Conservation (phyloP, 1,140 invertebrate genomes). For the Lethrus apterus region DNA sequence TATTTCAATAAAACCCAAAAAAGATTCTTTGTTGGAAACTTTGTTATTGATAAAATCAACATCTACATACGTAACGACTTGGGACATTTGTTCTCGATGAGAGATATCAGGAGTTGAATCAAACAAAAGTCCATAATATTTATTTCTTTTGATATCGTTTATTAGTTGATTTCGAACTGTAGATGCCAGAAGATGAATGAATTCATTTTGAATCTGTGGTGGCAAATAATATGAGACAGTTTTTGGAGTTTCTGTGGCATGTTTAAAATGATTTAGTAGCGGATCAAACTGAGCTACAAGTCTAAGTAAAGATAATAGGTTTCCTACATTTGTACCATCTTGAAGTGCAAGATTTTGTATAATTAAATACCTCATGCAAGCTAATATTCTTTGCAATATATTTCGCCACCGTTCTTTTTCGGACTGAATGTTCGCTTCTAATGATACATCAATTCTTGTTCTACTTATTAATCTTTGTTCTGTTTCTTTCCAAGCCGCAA, state of each 20-base stretch:
- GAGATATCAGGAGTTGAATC: conserved; percentile 20
- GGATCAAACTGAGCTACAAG: background rate
- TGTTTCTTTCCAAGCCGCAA: conserved; percentile 4
- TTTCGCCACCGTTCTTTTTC: conserved; percentile 3
- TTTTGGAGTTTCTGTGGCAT: background rate
- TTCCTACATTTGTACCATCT: background rate
- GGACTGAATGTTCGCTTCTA: background rate
- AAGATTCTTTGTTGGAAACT: background rate
- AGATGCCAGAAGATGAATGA: conserved; percentile 9
- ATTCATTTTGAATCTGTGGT: conserved; percentile 13
- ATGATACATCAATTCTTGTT: background rate
- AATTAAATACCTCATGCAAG: background rate
- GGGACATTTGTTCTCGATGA: conserved; percentile 20
- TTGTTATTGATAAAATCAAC: background rate
- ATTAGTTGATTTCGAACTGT: conserved; percentile 10
- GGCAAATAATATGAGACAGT: background rate
- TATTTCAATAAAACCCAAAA: background rate
- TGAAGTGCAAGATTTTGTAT: conserved; percentile 2
- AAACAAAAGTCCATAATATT: conserved; percentile 18
- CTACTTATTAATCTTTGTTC: conserved; percentile 1
- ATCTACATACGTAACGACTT: conserved; percentile 15
- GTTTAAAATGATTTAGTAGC: background rate
- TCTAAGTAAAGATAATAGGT: conserved; percentile 1
- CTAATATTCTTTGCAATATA: conserved; percentile 7
- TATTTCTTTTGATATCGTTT: conserved; percentile 12